These are phyloP conservation scores for Harpagoxenus sublaevis DNA, from an alignment of 2,888 invertebrate genomes.

Conservation along the genomic window DNA sequence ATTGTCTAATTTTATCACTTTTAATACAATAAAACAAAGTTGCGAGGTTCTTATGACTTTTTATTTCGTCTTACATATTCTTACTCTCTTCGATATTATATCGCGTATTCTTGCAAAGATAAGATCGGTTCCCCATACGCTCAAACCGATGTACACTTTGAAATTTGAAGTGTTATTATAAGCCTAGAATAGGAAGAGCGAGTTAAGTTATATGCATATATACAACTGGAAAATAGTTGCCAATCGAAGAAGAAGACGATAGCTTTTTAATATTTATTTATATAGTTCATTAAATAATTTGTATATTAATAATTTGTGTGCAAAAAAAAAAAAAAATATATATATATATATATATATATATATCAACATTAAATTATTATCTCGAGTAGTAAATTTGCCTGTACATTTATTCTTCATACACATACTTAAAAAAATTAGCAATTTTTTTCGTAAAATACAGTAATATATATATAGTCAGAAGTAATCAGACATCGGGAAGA, in stretches of 20 bases:
- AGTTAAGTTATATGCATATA: not conserved
- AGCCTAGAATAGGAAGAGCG: not conserved
- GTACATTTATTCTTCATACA: conserved; percentile 77
- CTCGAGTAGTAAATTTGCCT: conserved; percentile 79
- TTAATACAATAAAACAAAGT: conserved; percentile 76
- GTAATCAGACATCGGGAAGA: conserved; percentile 75
- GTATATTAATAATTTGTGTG: conserved; percentile 81
- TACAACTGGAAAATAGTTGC: not conserved
- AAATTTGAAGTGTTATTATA: not conserved
- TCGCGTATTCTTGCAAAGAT: not conserved
- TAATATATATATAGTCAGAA: conserved; percentile 69
- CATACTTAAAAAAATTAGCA: conserved; percentile 71
- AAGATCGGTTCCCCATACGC: not conserved
- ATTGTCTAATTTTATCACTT: conserved; percentile 76
- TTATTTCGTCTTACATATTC: not conserved
- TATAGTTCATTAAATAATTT: conserved; percentile 78
- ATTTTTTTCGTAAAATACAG: conserved; percentile 78
- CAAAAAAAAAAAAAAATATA: too few species aligned
- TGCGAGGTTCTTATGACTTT: conserved; percentile 45
- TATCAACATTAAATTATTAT: conserved; percentile 82
- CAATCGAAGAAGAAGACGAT: conserved; percentile 42
- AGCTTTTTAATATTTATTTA: conserved; percentile 72
- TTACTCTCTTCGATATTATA: not conserved
- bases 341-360: conserved; percentile 61
- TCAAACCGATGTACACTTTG: not conserved